phyloP scores from a whole-genome alignment of 2,797 vertebrate genomes.

The Alfaro cultratus region DNA sequence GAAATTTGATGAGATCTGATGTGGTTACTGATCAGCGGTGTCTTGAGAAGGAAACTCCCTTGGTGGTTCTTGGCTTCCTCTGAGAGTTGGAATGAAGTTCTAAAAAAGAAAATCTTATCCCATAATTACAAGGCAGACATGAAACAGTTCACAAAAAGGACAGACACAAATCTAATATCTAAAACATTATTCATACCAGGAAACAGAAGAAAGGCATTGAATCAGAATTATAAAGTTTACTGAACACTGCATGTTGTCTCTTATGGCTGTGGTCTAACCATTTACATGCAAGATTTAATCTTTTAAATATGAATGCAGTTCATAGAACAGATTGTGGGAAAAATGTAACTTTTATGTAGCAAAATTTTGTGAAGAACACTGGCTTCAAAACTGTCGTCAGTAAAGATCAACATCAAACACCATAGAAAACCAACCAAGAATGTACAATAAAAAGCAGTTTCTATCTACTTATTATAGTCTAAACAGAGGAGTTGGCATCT shows the following conservation, averaged over 20 bases:
- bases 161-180: constrained; percentile 55
- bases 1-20: constrained; percentile 73
- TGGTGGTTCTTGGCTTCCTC: constrained; percentile 75
- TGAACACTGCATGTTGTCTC: constrained; percentile 12
- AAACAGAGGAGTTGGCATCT: too few relatives aligned
- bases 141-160: constrained; percentile 73
- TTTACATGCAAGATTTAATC: constrained; percentile 32
- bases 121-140: constrained; percentile 72
- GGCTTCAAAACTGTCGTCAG: constrained; percentile 14
- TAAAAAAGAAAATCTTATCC: constrained; percentile 60
- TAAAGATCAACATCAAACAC: background rate
- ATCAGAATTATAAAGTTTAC: constrained; percentile 44
- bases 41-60: constrained; percentile 76
- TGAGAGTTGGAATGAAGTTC: constrained; percentile 62
- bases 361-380: constrained; percentile 7
- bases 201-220: constrained; percentile 39
- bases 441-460: too few relatives aligned
- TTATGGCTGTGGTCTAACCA: constrained; percentile 26
- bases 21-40: constrained; percentile 78
- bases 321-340: constrained; percentile 18
- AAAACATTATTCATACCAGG: constrained; percentile 53
- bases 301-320: constrained; percentile 40
- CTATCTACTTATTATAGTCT: too few relatives aligned
- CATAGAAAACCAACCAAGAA: too few relatives aligned
- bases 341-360: constrained; percentile 6